Base-by-base conservation (phyloP, 2,888 invertebrate genomes). In the Temnothorax ravouxi region DNA sequence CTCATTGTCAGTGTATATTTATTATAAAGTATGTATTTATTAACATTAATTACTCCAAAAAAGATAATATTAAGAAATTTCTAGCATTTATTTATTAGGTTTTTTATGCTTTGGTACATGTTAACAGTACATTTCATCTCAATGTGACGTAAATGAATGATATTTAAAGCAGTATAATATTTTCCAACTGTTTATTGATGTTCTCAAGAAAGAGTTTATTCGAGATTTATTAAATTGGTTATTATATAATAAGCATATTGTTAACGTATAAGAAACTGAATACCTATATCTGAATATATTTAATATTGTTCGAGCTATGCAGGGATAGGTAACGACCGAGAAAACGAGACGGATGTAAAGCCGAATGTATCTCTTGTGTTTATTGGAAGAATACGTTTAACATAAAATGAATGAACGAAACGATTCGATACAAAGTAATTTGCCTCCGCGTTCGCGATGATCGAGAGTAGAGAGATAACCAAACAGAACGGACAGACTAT, bases 201-300 rank as follows among this genome's bases (percentile, higher is more conserved):
- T 67, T 29, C 67, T 67, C 6, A 47, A 67, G 29, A 47, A 41
- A 67, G 44, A 66, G 4, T 67, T 0, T 47, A 47, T 5, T 25
- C 9, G 25, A 25, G 25, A 66, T 67, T 67, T 67, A 47, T 67
- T 67, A 67, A 67, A 67, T n/a, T 2, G 1, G n/a, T 47, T 67
- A 18, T 25, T 29, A 29, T 29, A 5, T 13, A 25, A 47, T 47
- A n/a, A 18, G 5, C 21, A 18, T 34, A 34, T 34, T 61, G 9
- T 61, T 61, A 61, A 34, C 34, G 3, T 50, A 8, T n/a, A 4
- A 9, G 9, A 61, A 34, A 15, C 61, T 25, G 9, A 61, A 29
- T 3, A 25, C 2, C 2, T 25, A 34, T 34, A 34, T 34, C 34
- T 54, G 1, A 56, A 56, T 21, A 4, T 59, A 15, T 47, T 4